A percentile compares a stretch with the other conserved stretches of the same genome.
phyloP scores from a whole-genome alignment of 2,113 vertebrate genomes.

The Cyrtonyx montezumae region DNA sequence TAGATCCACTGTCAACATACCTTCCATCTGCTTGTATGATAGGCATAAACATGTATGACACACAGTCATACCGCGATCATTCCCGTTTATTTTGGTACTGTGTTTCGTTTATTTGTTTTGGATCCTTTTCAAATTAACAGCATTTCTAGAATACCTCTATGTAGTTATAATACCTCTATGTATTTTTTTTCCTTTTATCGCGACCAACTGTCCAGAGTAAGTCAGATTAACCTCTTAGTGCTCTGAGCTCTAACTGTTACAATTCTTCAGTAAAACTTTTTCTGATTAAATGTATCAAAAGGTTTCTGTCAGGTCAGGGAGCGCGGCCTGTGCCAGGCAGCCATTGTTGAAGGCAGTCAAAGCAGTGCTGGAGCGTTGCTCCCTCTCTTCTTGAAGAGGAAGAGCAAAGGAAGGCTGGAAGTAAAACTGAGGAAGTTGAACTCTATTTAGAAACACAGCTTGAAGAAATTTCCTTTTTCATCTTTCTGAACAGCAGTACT shows the following conservation, averaged over 20 bases:
- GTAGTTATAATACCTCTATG: not conserved
- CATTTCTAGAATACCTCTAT: not conserved
- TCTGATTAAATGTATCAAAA: slow-evolving; percentile 39
- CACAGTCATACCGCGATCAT: not conserved
- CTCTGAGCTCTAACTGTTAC: not conserved
- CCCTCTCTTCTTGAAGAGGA: slow-evolving; percentile 35
- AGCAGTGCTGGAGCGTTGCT: not conserved
- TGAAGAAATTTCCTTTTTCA: not conserved
- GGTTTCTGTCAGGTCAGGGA: slow-evolving; percentile 38
- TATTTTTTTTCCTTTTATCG: not conserved
- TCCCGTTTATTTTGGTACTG: not conserved
- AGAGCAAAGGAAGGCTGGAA: slow-evolving; percentile 30
- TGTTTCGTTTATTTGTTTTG: not conserved
- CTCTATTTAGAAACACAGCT: not conserved
- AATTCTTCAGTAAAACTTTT: not conserved
- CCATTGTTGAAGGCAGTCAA: slow-evolving; percentile 39
- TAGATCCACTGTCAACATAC: not conserved
- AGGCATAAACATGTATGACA: slow-evolving; percentile 8
- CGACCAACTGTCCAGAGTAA: not conserved
- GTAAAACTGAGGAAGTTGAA: slow-evolving; percentile 31
- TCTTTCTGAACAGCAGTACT: not conserved
- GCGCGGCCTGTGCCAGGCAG: not conserved
- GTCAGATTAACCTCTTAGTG: not conserved
- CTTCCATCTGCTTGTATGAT: not conserved
- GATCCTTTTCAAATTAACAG: not conserved